Percentiles rank a stretch among this genome's conserved stretches.
These are phyloP conservation scores for Rafetus swinhoei DNA, from an alignment of 2,113 vertebrate species.

Conservation along the genomic window DNA sequence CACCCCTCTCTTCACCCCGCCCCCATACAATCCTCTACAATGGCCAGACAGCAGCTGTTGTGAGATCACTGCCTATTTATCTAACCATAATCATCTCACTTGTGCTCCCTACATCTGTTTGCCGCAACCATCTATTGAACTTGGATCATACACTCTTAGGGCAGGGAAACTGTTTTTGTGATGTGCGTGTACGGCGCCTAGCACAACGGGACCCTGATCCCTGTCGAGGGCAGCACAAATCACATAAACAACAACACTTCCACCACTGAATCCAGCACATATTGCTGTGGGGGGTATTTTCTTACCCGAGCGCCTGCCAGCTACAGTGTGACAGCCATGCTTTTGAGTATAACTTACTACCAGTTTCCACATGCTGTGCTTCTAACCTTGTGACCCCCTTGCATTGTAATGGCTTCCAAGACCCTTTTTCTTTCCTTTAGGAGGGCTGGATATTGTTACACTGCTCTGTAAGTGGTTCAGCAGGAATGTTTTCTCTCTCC, in stretches of 20 bases:
- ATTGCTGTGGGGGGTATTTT: background rate
- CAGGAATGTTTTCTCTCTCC: background rate
- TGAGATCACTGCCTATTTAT: background rate
- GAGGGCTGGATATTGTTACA: background rate
- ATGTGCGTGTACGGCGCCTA: background rate
- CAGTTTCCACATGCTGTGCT: background rate
- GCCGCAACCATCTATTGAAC: background rate
- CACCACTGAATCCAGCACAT: background rate
- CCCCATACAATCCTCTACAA: background rate
- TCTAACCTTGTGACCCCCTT: background rate
- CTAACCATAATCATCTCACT: background rate
- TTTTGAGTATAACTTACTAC: background rate
- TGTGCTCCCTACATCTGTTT: background rate
- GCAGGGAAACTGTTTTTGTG: background rate
- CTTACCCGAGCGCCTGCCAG: no score
- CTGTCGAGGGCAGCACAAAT: background rate
- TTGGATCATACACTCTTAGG: background rate
- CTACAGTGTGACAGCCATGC: background rate
- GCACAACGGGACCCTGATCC: background rate
- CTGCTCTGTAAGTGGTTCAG: background rate
- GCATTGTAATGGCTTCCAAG: background rate
- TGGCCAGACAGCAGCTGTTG: background rate
- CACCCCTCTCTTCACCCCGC: rapidly evolving
- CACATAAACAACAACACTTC: background rate
- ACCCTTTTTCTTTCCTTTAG: background rate